These are phyloP conservation scores for Macaria liturata DNA, from an alignment of 2,888 invertebrate genomes.

Conservation along the genomic window DNA sequence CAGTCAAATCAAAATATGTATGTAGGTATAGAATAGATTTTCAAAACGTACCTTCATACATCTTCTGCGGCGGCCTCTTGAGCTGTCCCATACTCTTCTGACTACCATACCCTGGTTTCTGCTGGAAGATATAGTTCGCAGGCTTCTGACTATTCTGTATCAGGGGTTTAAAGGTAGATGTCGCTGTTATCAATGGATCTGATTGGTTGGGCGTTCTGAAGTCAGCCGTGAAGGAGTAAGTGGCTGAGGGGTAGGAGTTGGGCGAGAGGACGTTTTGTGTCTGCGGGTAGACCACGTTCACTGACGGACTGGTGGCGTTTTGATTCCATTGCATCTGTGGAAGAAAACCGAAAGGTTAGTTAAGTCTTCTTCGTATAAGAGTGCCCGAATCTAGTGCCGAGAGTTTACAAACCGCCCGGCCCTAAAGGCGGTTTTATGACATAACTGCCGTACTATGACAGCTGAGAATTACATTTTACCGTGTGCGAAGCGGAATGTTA, in stretches of 20 bases:
- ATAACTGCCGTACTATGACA: no score
- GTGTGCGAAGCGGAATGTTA: no score
- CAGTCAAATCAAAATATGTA: no score
- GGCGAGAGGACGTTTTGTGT: constrained; percentile 86
- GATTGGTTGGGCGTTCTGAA: constrained; percentile 87
- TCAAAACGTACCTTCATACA: constrained; percentile 14
- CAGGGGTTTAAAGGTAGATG: constrained; percentile 82
- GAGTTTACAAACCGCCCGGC: no score
- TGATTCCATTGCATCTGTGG: constrained; percentile 89
- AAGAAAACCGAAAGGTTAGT: background rate
- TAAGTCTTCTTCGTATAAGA: no score
- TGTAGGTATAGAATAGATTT: no score
- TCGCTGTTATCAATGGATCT: constrained; percentile 79
- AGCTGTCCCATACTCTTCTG: constrained; percentile 58
- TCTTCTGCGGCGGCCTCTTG: constrained; percentile 64
- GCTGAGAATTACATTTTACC: no score
- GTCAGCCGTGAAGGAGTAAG: constrained; percentile 93
- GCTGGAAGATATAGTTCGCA: constrained; percentile 70
- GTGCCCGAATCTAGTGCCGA: no score
- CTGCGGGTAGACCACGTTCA: constrained; percentile 86
- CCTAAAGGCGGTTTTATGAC: no score
- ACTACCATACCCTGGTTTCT: constrained; percentile 62
- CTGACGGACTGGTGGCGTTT: constrained; percentile 83
- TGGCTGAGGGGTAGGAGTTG: constrained; percentile 86
- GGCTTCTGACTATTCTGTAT: constrained; percentile 71